These are phyloP conservation scores for Stenchaetothrips biformis DNA, from an alignment of 2,888 invertebrate species.

Conservation along the genomic window DNA sequence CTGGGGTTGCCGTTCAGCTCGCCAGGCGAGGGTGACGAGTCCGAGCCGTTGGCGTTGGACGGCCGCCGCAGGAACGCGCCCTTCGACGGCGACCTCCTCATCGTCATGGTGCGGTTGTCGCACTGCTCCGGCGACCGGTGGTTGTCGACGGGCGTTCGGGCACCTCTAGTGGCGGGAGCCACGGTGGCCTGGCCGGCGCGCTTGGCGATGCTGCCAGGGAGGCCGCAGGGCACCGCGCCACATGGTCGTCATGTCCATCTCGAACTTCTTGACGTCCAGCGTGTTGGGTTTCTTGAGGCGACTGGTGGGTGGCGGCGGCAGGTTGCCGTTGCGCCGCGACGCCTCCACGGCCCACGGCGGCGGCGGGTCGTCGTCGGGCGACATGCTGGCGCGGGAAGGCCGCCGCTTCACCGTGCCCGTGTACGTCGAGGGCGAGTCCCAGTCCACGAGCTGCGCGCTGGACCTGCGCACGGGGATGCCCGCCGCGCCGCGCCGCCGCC, in stretches of 20 bases:
- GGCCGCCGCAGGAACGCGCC: background rate
- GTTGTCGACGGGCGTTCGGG: conserved; percentile 4
- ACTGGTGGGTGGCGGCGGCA: background rate
- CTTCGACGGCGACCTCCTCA: background rate
- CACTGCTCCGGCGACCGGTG: background rate
- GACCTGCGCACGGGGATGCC: background rate
- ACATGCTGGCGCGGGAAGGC: conserved; percentile 41
- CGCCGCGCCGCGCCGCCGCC: background rate
- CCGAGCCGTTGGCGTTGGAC: conserved; percentile 17
- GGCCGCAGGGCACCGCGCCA: background rate
- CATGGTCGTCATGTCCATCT: background rate
- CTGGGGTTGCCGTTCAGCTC: background rate
- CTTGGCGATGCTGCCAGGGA: background rate
- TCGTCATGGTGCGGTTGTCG: background rate
- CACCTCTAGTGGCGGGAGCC: background rate
- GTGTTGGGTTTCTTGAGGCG: conserved; percentile 20
- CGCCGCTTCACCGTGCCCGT: conserved; percentile 69
- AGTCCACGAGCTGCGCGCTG: conserved; percentile 50
- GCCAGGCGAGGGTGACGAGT: conserved; percentile 10
- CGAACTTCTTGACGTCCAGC: background rate
- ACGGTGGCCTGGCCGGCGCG: background rate
- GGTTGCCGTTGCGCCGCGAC: conserved; percentile 11
- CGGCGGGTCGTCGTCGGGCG: background rate
- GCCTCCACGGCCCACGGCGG: conserved; percentile 8
- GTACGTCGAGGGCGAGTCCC: conserved; percentile 66